Evolutionary conservation across 2,888 invertebrate genomes (phyloP).

Genomic region (Drosophila sordidula): DNA sequence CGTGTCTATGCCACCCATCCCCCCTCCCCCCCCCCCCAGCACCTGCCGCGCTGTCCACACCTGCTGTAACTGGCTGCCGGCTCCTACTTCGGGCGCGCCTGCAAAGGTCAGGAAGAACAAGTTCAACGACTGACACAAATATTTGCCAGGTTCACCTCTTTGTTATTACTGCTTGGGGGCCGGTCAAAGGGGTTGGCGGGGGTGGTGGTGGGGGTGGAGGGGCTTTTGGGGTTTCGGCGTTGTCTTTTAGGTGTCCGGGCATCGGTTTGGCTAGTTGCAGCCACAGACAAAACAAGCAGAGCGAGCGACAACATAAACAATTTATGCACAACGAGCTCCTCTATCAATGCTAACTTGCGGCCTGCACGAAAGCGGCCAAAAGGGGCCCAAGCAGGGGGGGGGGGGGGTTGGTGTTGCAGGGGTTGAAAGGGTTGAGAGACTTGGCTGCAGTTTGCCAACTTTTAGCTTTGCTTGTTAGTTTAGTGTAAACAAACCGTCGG

Average conservation of each 20-base stretch:
- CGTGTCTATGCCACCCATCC: slow-evolving; percentile 33
- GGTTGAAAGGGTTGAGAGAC: slow-evolving; percentile 29
- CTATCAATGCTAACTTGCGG: slow-evolving; percentile 42
- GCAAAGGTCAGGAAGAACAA: slow-evolving; percentile 58
- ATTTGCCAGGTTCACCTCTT: slow-evolving; percentile 58
- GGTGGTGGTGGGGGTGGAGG: too few relatives aligned
- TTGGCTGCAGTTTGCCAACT: slow-evolving; percentile 72
- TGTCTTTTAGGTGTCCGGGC: background rate
- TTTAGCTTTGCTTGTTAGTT: slow-evolving; percentile 74
- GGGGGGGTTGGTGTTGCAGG: background rate
- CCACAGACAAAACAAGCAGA: slow-evolving; percentile 51
- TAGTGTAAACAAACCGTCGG: slow-evolving; percentile 67
- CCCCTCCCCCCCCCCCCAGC: background rate
- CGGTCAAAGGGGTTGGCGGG: background rate
- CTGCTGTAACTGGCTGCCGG: background rate
- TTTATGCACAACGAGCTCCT: slow-evolving; percentile 72
- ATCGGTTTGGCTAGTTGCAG: slow-evolving; percentile 40
- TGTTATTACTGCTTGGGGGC: slow-evolving; percentile 49
- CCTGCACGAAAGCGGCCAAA: too few relatives aligned
- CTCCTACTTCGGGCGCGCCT: slow-evolving; percentile 18
- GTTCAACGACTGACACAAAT: slow-evolving; percentile 79
- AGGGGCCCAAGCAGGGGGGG: background rate
- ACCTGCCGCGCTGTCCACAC: slow-evolving; percentile 16
- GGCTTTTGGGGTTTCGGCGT: background rate
- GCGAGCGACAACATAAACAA: slow-evolving; percentile 61